Evolutionary conservation across 2,888 invertebrate species (phyloP).

Genomic region (Opisthograptis luteolata): DNA sequence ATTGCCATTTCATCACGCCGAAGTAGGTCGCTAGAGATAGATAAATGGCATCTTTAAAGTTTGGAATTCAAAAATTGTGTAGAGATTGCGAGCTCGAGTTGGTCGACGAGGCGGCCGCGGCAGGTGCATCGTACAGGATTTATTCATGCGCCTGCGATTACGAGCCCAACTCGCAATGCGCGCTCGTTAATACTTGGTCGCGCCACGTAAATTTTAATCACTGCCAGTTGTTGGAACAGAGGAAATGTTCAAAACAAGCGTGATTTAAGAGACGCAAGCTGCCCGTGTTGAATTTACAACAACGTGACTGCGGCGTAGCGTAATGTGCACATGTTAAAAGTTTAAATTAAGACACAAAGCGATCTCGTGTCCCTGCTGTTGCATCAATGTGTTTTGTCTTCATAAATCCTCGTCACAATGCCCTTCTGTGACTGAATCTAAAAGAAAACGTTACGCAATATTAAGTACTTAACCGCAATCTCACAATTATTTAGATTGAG

Average conservation of each 20-base stretch:
- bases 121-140: slow-evolving; percentile 82
- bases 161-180: slow-evolving; percentile 70
- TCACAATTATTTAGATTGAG: background rate
- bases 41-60: slow-evolving; percentile 21
- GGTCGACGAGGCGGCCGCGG: slow-evolving; percentile 48
- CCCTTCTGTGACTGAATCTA: background rate
- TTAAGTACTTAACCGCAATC: too few relatives aligned
- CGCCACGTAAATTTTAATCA: slow-evolving; percentile 83
- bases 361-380: slow-evolving; percentile 14
- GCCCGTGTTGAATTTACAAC: slow-evolving; percentile 59
- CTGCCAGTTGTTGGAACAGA: slow-evolving; percentile 79
- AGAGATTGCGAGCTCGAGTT: slow-evolving; percentile 38
- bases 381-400: slow-evolving; percentile 14
- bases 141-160: slow-evolving; percentile 73
- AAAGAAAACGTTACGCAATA: background rate
- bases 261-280: slow-evolving; percentile 76
- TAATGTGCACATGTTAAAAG: slow-evolving; percentile 33
- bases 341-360: slow-evolving; percentile 33
- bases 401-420: slow-evolving; percentile 3
- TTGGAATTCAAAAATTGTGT: slow-evolving; percentile 20
- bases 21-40: slow-evolving; percentile 20
- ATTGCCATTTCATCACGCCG: slow-evolving; percentile 61
- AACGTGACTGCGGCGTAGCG: slow-evolving; percentile 29
- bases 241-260: slow-evolving; percentile 77
- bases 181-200: slow-evolving; percentile 82